Percentiles rank a stretch among this genome's conserved stretches.
Evolutionary conservation across 2,113 vertebrate genomes (phyloP).

Genomic region (Drymodes brunneopygia): DNA sequence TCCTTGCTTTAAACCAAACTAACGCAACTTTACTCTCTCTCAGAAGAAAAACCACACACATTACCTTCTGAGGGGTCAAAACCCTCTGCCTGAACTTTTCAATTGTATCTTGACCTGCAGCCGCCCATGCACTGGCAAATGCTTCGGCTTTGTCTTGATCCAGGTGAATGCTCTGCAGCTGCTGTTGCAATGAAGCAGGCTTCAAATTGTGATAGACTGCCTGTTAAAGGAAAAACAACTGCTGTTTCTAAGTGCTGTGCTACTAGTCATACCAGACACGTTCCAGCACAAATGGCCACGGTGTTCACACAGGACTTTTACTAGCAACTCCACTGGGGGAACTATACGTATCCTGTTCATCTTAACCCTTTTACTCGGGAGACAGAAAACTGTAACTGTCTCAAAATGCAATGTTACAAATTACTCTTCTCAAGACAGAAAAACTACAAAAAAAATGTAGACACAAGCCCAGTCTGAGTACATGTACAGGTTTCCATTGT

Average conservation of each 20-base stretch:
- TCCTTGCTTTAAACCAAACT: neutral
- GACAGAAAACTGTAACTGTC: neutral
- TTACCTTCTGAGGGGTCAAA: conserved; percentile 91
- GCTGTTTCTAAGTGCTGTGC: neutral
- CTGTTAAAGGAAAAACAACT: conserved; percentile 58
- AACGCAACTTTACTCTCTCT: neutral
- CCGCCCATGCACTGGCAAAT: conserved; percentile 83
- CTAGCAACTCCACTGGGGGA: neutral
- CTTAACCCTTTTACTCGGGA: neutral
- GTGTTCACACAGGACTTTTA: neutral
- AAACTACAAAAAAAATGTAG: neutral
- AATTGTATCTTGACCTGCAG: conserved; percentile 82
- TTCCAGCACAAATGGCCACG: neutral
- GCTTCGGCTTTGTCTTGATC: conserved; percentile 82
- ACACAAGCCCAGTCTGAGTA: neutral
- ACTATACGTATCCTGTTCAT: neutral
- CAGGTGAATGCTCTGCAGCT: conserved; percentile 83
- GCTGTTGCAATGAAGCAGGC: conserved; percentile 82
- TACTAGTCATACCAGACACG: neutral
- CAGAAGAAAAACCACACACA: neutral
- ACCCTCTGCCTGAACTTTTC: conserved; percentile 87
- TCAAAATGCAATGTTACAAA: neutral
- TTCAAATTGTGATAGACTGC: conserved; percentile 92
- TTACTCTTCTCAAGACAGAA: neutral
- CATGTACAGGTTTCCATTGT: neutral